Evolutionary conservation across 1,140 invertebrate genomes (phyloP).

Genomic region (Cataglyphis hispanica): DNA sequence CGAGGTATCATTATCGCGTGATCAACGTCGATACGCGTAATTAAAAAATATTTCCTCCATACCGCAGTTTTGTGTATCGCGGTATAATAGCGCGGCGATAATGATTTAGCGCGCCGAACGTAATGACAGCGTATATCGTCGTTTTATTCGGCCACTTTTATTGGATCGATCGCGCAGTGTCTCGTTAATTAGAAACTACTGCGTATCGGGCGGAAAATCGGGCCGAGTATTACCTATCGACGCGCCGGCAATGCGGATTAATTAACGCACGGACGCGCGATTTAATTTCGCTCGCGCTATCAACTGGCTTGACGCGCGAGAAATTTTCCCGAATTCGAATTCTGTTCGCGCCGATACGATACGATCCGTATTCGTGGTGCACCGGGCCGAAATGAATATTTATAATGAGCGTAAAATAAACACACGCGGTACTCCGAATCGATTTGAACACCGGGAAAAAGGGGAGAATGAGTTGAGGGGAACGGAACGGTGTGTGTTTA

Average conservation of each 20-base stretch:
- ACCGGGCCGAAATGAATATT: slow-evolving; percentile 51
- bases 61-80: slow-evolving; percentile 35
- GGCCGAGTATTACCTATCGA: slow-evolving; percentile 72
- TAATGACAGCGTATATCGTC: slow-evolving; percentile 66
- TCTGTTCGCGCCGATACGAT: slow-evolving; percentile 44
- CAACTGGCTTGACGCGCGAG: slow-evolving; percentile 48
- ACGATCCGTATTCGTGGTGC: slow-evolving; percentile 21
- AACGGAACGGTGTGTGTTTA: slow-evolving; percentile 12
- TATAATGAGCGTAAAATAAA: slow-evolving; percentile 39
- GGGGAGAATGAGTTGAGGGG: too few species aligned
- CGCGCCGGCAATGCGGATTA: slow-evolving; percentile 73
- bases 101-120: slow-evolving; percentile 69
- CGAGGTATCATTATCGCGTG: slow-evolving; percentile 49
- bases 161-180: slow-evolving; percentile 70
- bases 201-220: slow-evolving; percentile 70
- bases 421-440: not conserved
- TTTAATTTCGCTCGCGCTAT: slow-evolving; percentile 71
- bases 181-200: slow-evolving; percentile 76
- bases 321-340: slow-evolving; percentile 66
- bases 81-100: slow-evolving; percentile 65
- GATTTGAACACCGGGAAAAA: not conserved
- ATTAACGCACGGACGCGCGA: slow-evolving; percentile 74
- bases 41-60: slow-evolving; percentile 69
- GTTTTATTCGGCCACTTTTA: slow-evolving; percentile 75
- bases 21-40: slow-evolving; percentile 68